Evolutionary conservation across 2,888 invertebrate genomes (phyloP), one percentile per base, ranked within the genome.

Genomic region (Plebejus anna): DNA sequence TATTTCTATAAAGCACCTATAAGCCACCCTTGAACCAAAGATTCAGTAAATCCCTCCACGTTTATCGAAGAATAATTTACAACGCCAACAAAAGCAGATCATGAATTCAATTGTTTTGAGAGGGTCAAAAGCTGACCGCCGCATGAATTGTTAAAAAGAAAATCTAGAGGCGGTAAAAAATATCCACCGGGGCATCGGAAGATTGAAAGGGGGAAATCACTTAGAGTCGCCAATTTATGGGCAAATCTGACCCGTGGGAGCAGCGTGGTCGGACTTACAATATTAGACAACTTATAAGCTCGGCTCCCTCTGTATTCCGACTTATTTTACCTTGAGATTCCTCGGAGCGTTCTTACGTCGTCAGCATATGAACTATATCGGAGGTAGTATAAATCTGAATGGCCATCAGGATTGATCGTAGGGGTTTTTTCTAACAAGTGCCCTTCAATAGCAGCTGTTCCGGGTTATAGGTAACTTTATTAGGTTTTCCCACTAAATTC

Each of bases 191-290:
- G 89, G 92, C 91, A 91, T 92, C 89, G 91, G 89, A 90, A 93
- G 92, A 94, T 93, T 92, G 93, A 92, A 91, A 89, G 91, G 92
- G 90, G 90, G 84, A 86, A 91, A 93, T 92, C 93, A 92, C 90
- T 93, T 92, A 91, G 85, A 87, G 85, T 84, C 84, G 84, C 84
- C 91, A 91, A 93, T 94, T 93, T 94, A 93, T 93, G 87, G 88
- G 85, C 79, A 87, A 91, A 94, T 92, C 90, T 91, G 84, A 85
- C 93, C 92, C 92, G 82, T 81, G 93, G 91, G 93, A 92, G 83
- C 82, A 61, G 82, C 90, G 92, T 89, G 92, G 93, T 89, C 84
- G 84, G 93, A 90, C 89, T 93, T 91, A 92, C 93, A 93, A 93
- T 89, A 90, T 94, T 90, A 92, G 87, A 88, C 89, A 90, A 88